These are phyloP conservation scores for Leptosomus discolor DNA, from an alignment of 2,113 vertebrate genomes.

Conservation along the genomic window DNA sequence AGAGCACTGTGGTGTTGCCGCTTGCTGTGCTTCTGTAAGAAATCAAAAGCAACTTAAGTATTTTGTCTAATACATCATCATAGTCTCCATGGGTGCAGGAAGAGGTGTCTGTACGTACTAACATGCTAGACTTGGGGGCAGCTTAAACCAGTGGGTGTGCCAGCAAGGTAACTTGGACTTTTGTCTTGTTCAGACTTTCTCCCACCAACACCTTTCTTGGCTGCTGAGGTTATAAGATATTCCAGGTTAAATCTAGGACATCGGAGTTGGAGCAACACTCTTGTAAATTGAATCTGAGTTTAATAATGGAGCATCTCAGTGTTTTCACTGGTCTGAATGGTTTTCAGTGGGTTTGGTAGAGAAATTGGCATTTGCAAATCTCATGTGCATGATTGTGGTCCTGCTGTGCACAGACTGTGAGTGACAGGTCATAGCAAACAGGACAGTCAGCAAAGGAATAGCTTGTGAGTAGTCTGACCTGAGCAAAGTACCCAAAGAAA, in stretches of 20 bases:
- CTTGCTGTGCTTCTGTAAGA: neutral
- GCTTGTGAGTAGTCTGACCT: neutral
- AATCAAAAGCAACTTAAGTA: neutral
- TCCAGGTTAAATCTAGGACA: too few relatives aligned
- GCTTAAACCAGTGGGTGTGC: neutral
- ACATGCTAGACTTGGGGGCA: neutral
- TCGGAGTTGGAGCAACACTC: neutral
- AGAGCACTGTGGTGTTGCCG: neutral
- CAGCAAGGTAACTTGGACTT: neutral
- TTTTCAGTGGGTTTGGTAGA: neutral
- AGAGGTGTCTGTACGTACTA: neutral
- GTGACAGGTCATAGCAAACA: neutral
- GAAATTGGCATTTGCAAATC: neutral
- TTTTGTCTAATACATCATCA: neutral
- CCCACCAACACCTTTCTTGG: neutral
- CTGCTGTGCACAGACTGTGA: neutral
- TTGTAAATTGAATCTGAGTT: neutral
- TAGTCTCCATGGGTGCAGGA: neutral
- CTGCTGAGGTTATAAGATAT: neutral
- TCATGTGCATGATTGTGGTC: rapidly evolving
- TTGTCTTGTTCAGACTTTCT: neutral
- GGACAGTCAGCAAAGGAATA: neutral
- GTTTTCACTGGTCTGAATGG: neutral
- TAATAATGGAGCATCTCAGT: neutral
- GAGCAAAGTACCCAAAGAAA: neutral